phyloP scores from a whole-genome alignment of 1,140 invertebrate species.

The Ceratosolen solmsi region DNA sequence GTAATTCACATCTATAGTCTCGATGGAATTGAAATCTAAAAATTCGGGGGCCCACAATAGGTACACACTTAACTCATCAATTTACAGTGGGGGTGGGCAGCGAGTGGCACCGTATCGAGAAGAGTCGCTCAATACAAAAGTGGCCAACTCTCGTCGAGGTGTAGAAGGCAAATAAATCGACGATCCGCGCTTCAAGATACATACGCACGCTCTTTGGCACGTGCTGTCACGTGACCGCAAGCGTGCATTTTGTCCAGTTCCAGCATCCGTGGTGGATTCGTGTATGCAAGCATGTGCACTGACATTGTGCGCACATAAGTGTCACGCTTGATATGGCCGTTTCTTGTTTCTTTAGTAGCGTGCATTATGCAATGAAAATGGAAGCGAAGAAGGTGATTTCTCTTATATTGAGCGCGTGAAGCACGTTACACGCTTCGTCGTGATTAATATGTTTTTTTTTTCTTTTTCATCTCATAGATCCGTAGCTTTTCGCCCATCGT shows the following conservation, averaged over 20 bases:
- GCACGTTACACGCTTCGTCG: neutral
- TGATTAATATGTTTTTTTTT: constrained; percentile 37
- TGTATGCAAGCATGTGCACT: no score
- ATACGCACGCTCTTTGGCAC: constrained; percentile 61
- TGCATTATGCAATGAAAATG: neutral
- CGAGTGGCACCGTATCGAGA: neutral
- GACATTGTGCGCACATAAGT: neutral
- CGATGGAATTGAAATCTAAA: constrained; percentile 4
- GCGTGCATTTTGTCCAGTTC: constrained; percentile 42
- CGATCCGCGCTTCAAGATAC: neutral
- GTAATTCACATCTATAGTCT: neutral
- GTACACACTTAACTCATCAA: constrained; percentile 29
- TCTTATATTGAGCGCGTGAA: neutral
- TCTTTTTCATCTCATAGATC: neutral
- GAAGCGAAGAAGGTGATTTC: neutral
- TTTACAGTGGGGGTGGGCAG: constrained; percentile 9
- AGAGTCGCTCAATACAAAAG: neutral
- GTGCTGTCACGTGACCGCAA: constrained; percentile 67
- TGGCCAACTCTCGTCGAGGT: neutral
- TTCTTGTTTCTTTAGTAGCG: neutral
- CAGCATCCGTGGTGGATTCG: neutral
- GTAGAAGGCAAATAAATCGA: constrained; percentile 38
- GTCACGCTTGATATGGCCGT: neutral
- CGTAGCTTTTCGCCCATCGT: neutral
- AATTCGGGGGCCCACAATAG: constrained; percentile 6